Conservation (phyloP, 2,797 vertebrate species). For the Hirundo rustica region DNA sequence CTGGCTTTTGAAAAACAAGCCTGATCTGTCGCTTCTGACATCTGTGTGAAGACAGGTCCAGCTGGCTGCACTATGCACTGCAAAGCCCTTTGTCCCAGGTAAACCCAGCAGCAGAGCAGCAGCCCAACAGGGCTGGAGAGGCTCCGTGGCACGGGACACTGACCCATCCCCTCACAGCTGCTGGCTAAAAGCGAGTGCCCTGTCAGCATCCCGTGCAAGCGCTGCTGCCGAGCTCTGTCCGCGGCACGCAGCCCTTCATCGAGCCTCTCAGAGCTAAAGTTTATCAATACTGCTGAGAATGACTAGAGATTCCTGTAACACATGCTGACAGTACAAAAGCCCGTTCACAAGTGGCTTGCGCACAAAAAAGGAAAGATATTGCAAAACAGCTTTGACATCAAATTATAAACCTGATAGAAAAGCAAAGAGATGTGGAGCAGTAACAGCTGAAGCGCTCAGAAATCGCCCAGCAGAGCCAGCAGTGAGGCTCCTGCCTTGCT, state of each 20-base stretch:
- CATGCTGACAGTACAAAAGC: background rate
- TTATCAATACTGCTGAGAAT: constrained; percentile 17
- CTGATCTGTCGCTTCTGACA: background rate
- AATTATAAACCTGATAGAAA: background rate
- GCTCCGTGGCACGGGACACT: background rate
- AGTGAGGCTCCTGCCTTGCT: background rate
- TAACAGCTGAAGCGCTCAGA: background rate
- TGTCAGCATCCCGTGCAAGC: background rate
- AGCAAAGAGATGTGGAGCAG: background rate
- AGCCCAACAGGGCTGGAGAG: background rate
- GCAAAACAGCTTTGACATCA: background rate
- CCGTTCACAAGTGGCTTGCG: background rate
- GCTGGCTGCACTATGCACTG: background rate
- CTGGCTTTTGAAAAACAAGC: background rate
- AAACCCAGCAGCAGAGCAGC: background rate
- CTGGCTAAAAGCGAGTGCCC: background rate
- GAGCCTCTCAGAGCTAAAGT: background rate
- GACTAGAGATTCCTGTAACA: background rate
- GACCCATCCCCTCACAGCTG: background rate
- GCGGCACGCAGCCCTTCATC: background rate
- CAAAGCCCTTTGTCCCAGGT: background rate
- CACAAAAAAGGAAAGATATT: background rate
- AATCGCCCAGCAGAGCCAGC: background rate
- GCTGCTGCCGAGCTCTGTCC: background rate
- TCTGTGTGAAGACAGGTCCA: background rate